Evolutionary conservation across 2,113 vertebrate species (phyloP).

Genomic region (Apodemus sylvaticus): DNA sequence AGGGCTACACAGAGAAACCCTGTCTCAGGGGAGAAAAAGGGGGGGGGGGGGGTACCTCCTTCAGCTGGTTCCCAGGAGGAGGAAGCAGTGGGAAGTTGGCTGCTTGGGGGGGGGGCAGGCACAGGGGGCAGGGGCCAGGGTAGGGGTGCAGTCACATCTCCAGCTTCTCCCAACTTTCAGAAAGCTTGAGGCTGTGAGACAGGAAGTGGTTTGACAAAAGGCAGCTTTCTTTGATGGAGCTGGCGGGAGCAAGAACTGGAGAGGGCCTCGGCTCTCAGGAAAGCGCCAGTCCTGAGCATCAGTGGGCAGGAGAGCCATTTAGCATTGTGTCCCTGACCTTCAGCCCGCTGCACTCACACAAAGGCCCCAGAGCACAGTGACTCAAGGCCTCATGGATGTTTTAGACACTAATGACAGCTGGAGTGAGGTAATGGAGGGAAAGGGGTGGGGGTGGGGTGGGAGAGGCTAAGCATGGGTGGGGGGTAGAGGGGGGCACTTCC

Average conservation of each 20-base stretch:
- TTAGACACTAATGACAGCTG: background rate
- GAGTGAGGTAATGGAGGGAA: conserved; percentile 10
- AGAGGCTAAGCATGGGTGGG: background rate
- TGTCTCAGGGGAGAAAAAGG: no score
- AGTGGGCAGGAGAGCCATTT: background rate
- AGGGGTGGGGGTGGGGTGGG: background rate
- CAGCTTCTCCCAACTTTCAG: conserved; percentile 5
- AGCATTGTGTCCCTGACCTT: conserved; percentile 38
- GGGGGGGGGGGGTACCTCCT: background rate
- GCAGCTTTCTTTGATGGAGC: background rate
- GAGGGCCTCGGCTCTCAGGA: conserved; percentile 10
- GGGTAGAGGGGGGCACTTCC: background rate
- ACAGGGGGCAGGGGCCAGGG: no score
- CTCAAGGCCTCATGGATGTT: background rate
- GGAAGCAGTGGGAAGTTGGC: background rate
- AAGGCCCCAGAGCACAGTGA: background rate
- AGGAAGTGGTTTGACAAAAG: background rate
- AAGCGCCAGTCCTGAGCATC: background rate
- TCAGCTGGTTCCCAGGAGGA: background rate
- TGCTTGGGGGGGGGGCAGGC: background rate
- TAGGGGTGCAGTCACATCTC: background rate
- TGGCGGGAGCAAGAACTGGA: background rate
- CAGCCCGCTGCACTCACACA: conserved; percentile 42
- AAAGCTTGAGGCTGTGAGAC: background rate
- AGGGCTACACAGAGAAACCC: no score